phyloP scores from a whole-genome alignment of 2,113 vertebrate genomes.

The Bagarius yarrelli region DNA sequence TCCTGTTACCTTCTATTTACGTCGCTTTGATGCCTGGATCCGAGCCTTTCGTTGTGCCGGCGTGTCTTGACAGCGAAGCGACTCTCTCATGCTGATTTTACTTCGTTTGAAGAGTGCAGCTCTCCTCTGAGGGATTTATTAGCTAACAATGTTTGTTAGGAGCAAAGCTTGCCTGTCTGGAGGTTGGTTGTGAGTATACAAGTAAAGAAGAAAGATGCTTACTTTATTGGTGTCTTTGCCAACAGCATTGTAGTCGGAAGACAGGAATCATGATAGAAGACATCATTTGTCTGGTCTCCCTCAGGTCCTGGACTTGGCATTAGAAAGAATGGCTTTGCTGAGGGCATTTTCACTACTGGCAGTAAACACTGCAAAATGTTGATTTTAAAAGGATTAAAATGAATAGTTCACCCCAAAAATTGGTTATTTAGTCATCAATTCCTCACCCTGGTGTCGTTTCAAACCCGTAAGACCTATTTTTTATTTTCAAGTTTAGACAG shows the following conservation, averaged over 20 bases:
- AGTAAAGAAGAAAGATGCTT: background rate
- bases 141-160: background rate
- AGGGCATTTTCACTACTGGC: background rate
- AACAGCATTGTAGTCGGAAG: background rate
- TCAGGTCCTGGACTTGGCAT: background rate
- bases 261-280: background rate
- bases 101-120: constrained; percentile 23
- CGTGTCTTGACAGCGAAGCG: constrained; percentile 4
- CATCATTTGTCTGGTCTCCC: background rate
- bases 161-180: background rate
- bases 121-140: constrained; percentile 33
- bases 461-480: too few relatives aligned
- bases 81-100: constrained; percentile 3
- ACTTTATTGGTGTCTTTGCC: background rate
- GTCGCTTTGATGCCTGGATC: constrained; percentile 14
- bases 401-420: too few relatives aligned
- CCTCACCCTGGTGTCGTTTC: too few relatives aligned
- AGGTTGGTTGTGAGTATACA: background rate
- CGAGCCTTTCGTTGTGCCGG: background rate
- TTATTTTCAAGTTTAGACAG: too few relatives aligned
- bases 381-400: background rate
- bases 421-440: too few relatives aligned
- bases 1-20: constrained; percentile 23
- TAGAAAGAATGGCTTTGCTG: background rate
- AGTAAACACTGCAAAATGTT: background rate